A percentile compares a stretch with the other conserved stretches of the same genome.
phyloP scores from a whole-genome alignment of 64 coral and sea anemone species.

The Stylophora pistillata region DNA sequence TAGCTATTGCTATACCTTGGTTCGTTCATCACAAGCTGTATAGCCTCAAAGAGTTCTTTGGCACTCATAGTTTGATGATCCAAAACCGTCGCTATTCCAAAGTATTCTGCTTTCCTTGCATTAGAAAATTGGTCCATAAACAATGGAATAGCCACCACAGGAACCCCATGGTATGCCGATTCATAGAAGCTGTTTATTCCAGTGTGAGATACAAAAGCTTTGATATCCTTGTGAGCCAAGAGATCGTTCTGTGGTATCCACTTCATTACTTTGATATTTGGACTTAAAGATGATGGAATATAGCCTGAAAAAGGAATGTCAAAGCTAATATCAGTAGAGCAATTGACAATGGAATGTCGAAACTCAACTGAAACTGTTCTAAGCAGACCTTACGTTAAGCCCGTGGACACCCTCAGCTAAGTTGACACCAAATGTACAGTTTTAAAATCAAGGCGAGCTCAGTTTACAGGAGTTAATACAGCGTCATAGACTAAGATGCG shows the following conservation, averaged over 20 bases:
- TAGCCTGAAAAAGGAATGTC: conserved; percentile 3
- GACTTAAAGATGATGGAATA: conserved; percentile 20
- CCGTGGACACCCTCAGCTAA: no score
- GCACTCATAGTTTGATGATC: background rate
- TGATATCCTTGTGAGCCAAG: conserved; percentile 30
- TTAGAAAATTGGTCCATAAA: conserved; percentile 32
- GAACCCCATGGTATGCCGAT: conserved; percentile 43
- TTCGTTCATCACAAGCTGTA: background rate
- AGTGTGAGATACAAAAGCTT: conserved; percentile 37
- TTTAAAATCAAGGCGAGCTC: no score
- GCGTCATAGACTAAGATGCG: no score
- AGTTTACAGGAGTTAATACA: no score
- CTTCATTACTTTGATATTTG: conserved; percentile 44
- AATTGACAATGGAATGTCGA: no score
- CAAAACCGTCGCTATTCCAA: background rate
- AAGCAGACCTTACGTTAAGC: no score
- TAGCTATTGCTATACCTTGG: background rate
- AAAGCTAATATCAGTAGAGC: background rate
- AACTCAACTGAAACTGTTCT: no score
- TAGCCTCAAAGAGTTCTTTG: background rate
- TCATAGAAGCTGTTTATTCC: conserved; percentile 27
- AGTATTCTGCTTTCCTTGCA: background rate
- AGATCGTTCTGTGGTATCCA: conserved; percentile 47
- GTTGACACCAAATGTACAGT: no score
- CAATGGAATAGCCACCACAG: conserved; percentile 40